A percentile compares a stretch with the other conserved stretches of the same genome.
Conservation (phyloP, 1,140 invertebrate genomes). For the Drosophila prosaltans region DNA sequence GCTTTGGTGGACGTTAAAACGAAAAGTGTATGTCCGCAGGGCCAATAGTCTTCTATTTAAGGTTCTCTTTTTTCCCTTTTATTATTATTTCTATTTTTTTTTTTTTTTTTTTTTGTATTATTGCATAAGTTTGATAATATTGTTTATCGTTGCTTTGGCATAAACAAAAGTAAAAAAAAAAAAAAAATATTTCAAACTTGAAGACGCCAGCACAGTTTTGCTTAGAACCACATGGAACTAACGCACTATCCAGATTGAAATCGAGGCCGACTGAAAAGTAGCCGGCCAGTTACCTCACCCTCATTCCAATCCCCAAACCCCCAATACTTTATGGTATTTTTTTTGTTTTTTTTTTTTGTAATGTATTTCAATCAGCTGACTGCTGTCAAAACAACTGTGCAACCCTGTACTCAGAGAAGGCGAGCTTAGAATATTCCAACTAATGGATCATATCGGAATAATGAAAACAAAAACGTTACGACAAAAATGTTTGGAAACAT, state of each 20-base stretch:
- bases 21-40: conserved; percentile 33
- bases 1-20: conserved; percentile 36
- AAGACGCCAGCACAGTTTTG: not conserved
- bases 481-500: too few species aligned
- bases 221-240: not conserved
- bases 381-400: too few species aligned
- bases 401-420: too few species aligned
- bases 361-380: too few species aligned
- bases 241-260: not conserved
- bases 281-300: too few species aligned
- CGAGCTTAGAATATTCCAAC: too few species aligned
- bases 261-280: not conserved
- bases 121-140: conserved; percentile 13
- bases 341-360: too few species aligned
- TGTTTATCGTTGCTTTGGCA: conserved; percentile 1
- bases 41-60: conserved; percentile 42
- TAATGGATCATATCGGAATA: too few species aligned
- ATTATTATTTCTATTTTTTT: conserved; percentile 4
- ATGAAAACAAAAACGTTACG: too few species aligned
- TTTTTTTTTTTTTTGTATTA: not conserved
- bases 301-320: too few species aligned
- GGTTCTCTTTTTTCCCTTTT: conserved; percentile 6
- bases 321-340: too few species aligned
- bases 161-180: not conserved
- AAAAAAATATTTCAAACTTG: not conserved